Evolutionary conservation across 2,113 vertebrate species (phyloP).

Genomic region (Microtus oregoni): DNA sequence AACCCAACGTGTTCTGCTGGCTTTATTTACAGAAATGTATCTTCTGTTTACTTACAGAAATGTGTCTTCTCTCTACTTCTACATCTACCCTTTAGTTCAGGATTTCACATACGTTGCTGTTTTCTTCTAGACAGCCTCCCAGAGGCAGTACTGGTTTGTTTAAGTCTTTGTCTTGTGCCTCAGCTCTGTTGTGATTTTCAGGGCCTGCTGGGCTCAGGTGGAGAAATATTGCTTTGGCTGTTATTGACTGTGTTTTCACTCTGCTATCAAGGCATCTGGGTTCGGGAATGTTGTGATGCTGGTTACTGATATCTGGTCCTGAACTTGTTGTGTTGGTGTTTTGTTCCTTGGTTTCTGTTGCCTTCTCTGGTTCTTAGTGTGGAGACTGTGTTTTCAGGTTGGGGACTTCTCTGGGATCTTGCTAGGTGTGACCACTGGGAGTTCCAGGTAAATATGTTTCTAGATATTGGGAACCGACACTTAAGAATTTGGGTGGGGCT

Average conservation of each 20-base stretch:
- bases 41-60: background rate
- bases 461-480: background rate
- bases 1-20: no score
- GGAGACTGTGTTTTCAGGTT: no score
- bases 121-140: no score
- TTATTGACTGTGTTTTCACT: background rate
- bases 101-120: background rate
- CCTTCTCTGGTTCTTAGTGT: background rate
- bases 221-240: background rate
- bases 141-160: background rate
- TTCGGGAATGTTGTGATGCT: background rate
- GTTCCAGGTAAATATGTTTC: background rate
- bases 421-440: background rate
- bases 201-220: background rate
- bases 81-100: background rate
- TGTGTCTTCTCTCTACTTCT: background rate
- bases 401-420: background rate
- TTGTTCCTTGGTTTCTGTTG: background rate
- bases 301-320: background rate
- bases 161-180: background rate
- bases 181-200: background rate
- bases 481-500: background rate
- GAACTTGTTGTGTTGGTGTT: background rate
- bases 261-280: background rate
- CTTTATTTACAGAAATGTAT: background rate